Evolutionary conservation across 2,888 invertebrate genomes (phyloP), one percentile per base, ranked within the genome.

Genomic region (Orgyia antiqua): DNA sequence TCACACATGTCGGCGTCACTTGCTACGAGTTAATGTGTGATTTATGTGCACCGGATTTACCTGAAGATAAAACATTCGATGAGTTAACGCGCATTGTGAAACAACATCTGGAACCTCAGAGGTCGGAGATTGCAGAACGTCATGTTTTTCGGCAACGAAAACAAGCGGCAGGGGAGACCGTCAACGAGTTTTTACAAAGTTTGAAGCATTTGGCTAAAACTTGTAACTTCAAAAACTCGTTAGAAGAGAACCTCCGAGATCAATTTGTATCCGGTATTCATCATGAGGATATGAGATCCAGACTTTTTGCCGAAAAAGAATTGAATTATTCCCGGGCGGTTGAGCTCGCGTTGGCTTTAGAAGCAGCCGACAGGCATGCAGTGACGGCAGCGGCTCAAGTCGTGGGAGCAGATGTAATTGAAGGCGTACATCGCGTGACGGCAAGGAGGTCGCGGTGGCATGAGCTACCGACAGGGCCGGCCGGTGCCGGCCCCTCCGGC

Each of bases 321-420:
- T 7, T 29, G 6, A 6, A 10, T 1, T 29, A 29, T 6, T 13
- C 7, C 10, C 13, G 23, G 10, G 29, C 21, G 21, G 23, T 23
- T 13, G 23, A 21, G 21, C 12, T 28, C 13, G 28, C 26, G 3
- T 21, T 33, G 12, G 21, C 29, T 18, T 31, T 54, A 25, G 54
- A 54, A 39, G 53, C 51, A 3, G 56, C 53, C n/a, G 51, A 19
- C 8, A 6, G 19, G 19, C 20, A 20, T n/a, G n/a, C 20, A 4
- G 20, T 4, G 3, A 20, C 9, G 4, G 6, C n/a, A n/a, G 20
- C 1, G 1, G n/a, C 3, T n/a, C 3, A 4, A n/a, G 20, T 4
- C 9, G n/a, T 2, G 9, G n/a, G 20, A n/a, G 1, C n/a, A 8
- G 8, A n/a, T 4, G 20, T 2, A 2, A n/a, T 15, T 15, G 17